Conservation (phyloP, 2,888 invertebrate species). For the Athripsodes cinereus region DNA sequence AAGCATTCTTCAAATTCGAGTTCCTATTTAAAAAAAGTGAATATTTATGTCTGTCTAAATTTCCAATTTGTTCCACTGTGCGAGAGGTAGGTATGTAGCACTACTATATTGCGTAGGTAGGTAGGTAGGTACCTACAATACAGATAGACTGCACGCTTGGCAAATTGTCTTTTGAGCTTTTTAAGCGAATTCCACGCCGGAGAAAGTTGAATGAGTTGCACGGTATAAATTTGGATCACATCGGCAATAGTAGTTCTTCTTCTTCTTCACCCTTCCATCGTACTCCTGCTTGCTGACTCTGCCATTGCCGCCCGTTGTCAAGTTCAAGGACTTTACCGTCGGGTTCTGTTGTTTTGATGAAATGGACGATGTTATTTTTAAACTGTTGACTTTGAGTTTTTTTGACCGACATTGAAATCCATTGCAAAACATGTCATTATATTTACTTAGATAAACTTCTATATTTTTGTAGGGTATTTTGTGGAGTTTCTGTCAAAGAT, state of each 20-base stretch:
- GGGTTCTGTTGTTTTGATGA: neutral
- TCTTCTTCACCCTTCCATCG: too few relatives aligned
- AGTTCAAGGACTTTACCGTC: neutral
- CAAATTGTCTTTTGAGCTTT: slow-evolving; percentile 18
- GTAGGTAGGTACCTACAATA: too few relatives aligned
- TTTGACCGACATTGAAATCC: too few relatives aligned
- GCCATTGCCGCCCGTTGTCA: neutral
- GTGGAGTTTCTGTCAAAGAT: too few relatives aligned
- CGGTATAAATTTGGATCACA: slow-evolving; percentile 6
- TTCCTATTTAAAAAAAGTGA: too few relatives aligned
- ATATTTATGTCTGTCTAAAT: neutral
- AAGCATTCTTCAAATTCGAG: too few relatives aligned
- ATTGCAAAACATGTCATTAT: too few relatives aligned
- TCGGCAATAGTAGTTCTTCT: neutral
- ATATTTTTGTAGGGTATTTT: too few relatives aligned
- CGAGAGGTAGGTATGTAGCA: neutral
- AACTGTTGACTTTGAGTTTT: too few relatives aligned
- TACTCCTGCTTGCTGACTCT: neutral
- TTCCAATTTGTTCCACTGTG: neutral
- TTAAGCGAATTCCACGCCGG: slow-evolving; percentile 10
- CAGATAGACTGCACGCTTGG: slow-evolving; percentile 14
- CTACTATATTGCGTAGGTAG: slow-evolving; percentile 1
- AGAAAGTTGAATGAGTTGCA: slow-evolving; percentile 11
- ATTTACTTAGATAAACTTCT: too few relatives aligned
- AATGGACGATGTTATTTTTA: neutral